Evolutionary conservation across 2,113 vertebrate species (phyloP).

Genomic region (Copsychus sechellarum): DNA sequence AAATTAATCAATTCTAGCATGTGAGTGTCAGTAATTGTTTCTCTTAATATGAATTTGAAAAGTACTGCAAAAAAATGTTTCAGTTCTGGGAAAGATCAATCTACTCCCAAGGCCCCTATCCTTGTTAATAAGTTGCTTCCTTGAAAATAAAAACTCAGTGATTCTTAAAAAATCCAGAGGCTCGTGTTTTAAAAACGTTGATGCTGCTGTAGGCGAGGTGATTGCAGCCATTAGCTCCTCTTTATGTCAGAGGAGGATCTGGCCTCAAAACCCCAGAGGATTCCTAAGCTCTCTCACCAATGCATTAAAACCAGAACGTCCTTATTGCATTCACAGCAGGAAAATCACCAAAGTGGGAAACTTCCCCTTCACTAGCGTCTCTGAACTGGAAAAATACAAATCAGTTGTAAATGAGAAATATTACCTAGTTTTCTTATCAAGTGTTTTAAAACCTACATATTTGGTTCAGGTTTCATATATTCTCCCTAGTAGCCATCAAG

Average conservation of each 20-base stretch:
- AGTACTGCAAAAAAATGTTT: conserved; percentile 19
- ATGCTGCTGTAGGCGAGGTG: conserved; percentile 67
- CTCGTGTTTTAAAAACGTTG: conserved; percentile 62
- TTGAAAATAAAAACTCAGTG: conserved; percentile 47
- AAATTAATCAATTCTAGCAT: conserved; percentile 17
- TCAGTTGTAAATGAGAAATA: not conserved
- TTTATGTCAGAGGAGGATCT: conserved; percentile 55
- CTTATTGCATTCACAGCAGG: conserved; percentile 27
- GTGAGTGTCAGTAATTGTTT: conserved; percentile 32
- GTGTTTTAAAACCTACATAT: not conserved
- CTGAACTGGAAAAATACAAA: conserved; percentile 37
- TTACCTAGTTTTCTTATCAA: not conserved
- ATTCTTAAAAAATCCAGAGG: conserved; percentile 59
- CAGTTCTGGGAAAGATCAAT: conserved; percentile 53
- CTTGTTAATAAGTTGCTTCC: conserved; percentile 61
- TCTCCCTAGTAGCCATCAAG: not conserved
- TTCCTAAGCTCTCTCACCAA: conserved; percentile 45
- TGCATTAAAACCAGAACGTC: conserved; percentile 19
- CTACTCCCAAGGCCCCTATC: not conserved
- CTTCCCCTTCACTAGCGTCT: not conserved
- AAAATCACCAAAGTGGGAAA: conserved; percentile 32
- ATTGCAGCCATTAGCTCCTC: conserved; percentile 67
- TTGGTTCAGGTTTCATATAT: not conserved
- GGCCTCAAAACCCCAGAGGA: conserved; percentile 53
- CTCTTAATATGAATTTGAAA: conserved; percentile 42